A percentile compares a stretch with the other conserved stretches of the same genome.
Evolutionary conservation across 2,888 invertebrate species (phyloP).

Genomic region (Ichneumoninae sp.): DNA sequence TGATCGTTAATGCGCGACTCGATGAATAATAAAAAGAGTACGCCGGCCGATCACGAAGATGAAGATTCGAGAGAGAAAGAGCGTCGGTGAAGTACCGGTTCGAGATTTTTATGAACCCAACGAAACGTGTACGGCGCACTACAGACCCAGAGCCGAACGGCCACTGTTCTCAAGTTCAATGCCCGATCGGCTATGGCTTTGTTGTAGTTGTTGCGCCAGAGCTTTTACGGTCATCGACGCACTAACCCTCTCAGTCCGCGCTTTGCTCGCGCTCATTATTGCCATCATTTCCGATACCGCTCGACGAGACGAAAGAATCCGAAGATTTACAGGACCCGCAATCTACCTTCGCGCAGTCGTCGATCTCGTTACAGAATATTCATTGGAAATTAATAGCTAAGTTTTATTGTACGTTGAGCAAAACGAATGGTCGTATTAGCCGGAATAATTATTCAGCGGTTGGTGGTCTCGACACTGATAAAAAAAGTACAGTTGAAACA

Average conservation of each 20-base stretch:
- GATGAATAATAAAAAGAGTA: slow-evolving; percentile 59
- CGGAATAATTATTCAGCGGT: neutral
- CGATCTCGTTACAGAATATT: neutral
- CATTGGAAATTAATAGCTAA: neutral
- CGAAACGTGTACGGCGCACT: slow-evolving; percentile 40
- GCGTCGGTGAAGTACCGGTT: slow-evolving; percentile 35
- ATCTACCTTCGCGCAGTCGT: neutral
- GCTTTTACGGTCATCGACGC: slow-evolving; percentile 48
- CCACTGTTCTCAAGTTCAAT: slow-evolving; percentile 72
- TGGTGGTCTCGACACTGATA: no score
- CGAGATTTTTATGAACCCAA: slow-evolving; percentile 58
- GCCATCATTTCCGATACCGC: slow-evolving; percentile 36
- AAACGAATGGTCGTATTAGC: no score
- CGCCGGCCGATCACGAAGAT: slow-evolving; percentile 41
- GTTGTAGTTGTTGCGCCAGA: slow-evolving; percentile 65
- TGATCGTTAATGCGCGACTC: slow-evolving; percentile 70
- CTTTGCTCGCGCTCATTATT: slow-evolving; percentile 64
- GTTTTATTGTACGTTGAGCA: neutral
- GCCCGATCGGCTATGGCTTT: slow-evolving; percentile 70
- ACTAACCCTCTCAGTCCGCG: slow-evolving; percentile 62
- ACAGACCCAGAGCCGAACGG: slow-evolving; percentile 26
- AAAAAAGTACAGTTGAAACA: no score
- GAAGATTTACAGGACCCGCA: neutral
- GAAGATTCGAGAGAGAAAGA: slow-evolving; percentile 12
- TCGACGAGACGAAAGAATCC: neutral